phyloP scores from a whole-genome alignment of 1,140 invertebrate genomes.

The Cheumatopsyche charites region DNA sequence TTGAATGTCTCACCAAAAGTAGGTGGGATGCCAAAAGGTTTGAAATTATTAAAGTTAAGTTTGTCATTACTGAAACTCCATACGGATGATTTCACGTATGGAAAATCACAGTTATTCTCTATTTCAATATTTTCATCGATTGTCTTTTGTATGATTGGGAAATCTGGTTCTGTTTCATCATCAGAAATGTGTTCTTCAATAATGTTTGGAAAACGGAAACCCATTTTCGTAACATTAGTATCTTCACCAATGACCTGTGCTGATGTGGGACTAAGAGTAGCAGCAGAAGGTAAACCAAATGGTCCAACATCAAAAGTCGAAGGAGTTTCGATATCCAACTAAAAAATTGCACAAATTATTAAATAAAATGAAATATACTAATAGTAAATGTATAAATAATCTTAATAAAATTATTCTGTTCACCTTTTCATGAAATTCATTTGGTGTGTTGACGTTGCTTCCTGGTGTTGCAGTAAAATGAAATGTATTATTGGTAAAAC shows the following conservation, averaged over 20 bases:
- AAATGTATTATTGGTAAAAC: constrained; percentile 33
- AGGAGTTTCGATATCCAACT: constrained; percentile 60
- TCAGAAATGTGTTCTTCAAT: constrained; percentile 53
- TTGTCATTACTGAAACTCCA: constrained; percentile 57
- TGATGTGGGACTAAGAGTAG: constrained; percentile 40
- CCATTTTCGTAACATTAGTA: constrained; percentile 53
- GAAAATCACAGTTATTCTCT: constrained; percentile 17
- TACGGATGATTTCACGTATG: constrained; percentile 43
- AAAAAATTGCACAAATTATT: constrained; percentile 44
- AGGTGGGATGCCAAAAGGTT: constrained; percentile 57
- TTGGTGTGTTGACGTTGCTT: constrained; percentile 53
- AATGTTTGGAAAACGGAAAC: constrained; percentile 57
- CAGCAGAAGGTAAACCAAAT: constrained; percentile 41
- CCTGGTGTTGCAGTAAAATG: constrained; percentile 49
- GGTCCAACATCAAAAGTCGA: constrained; percentile 48
- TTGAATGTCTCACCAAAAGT: constrained; percentile 39
- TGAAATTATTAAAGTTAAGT: constrained; percentile 56
- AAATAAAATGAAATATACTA: not conserved
- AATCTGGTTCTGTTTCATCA: constrained; percentile 43
- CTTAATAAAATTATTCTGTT: constrained; percentile 37
- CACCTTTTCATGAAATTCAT: constrained; percentile 55
- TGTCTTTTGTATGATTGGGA: constrained; percentile 15
- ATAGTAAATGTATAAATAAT: not conserved
- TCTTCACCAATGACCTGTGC: constrained; percentile 46
- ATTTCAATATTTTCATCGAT: not conserved